These are phyloP conservation scores for Piprites chloris DNA, from an alignment of 2,113 vertebrate species.

Conservation along the genomic window DNA sequence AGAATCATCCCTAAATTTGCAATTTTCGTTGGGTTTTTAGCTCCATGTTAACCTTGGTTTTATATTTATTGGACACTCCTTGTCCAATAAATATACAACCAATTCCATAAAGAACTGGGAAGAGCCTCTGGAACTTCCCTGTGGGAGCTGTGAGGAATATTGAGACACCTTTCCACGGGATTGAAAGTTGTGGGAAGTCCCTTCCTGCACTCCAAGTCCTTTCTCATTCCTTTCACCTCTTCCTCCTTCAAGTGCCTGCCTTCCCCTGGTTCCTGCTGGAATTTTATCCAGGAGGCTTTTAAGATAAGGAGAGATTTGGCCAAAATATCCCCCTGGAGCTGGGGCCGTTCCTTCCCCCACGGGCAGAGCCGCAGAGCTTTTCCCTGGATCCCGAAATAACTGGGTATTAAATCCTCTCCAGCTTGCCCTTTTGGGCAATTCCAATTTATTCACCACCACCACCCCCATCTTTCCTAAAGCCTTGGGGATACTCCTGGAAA, in stretches of 20 bases:
- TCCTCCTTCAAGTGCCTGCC: fast-evolving
- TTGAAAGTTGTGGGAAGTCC: neutral
- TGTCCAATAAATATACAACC: neutral
- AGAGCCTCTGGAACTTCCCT: neutral
- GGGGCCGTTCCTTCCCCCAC: fast-evolving
- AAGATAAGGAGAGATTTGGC: neutral
- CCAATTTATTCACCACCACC: neutral
- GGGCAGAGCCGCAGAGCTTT: neutral
- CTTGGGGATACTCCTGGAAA: neutral
- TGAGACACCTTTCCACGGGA: neutral
- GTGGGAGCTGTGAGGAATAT: fast-evolving
- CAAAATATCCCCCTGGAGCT: neutral
- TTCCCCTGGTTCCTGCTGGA: neutral
- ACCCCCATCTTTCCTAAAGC: neutral
- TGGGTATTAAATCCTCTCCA: neutral
- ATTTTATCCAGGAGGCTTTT: neutral
- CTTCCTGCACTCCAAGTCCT: neutral
- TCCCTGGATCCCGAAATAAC: fast-evolving
- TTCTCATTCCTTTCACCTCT: neutral
- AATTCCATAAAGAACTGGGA: neutral
- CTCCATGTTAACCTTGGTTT: fast-evolving
- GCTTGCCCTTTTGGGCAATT: neutral
- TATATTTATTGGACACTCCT: no score
- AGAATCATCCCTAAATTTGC: neutral
- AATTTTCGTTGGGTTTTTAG: neutral